Conservation (phyloP, 2,888 invertebrate species). For the Trypoxylon attenuatum region DNA sequence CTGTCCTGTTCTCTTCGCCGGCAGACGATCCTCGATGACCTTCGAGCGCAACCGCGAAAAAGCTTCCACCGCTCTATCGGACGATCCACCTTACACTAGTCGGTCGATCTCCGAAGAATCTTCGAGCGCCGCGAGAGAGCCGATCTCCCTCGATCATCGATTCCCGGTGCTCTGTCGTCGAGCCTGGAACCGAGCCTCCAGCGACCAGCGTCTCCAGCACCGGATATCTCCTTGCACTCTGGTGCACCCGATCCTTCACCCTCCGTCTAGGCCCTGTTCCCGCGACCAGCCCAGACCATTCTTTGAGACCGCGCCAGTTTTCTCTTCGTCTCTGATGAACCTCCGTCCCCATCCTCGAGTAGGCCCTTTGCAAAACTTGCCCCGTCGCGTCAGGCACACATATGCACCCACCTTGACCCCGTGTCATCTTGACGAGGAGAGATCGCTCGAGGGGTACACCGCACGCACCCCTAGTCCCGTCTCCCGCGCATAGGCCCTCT, state of each 20-base stretch:
- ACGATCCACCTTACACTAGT: not conserved
- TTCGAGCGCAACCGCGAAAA: not conserved
- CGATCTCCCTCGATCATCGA: not conserved
- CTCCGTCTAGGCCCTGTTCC: too few relatives aligned
- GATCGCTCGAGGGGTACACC: too few relatives aligned
- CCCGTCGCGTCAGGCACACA: too few relatives aligned
- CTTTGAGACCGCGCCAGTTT: too few relatives aligned
- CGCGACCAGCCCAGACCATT: too few relatives aligned
- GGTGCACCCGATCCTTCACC: too few relatives aligned
- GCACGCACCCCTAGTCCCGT: not conserved
- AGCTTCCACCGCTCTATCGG: constrained; percentile 1
- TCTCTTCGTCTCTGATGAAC: too few relatives aligned
- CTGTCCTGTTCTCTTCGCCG: constrained; percentile 4
- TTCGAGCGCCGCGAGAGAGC: not conserved
- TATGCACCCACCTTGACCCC: too few relatives aligned
- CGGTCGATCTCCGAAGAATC: not conserved
- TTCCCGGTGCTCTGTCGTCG: not conserved
- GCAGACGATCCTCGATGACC: constrained; percentile 32
- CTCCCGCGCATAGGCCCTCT: not conserved
- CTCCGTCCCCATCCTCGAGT: too few relatives aligned
- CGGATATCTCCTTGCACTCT: too few relatives aligned
- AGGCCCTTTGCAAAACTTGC: too few relatives aligned
- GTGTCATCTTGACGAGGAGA: too few relatives aligned
- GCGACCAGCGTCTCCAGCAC: not conserved
- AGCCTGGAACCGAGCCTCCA: not conserved